Conservation (phyloP, 2,113 vertebrate genomes). For the Dolichallabes microphthalmus region DNA sequence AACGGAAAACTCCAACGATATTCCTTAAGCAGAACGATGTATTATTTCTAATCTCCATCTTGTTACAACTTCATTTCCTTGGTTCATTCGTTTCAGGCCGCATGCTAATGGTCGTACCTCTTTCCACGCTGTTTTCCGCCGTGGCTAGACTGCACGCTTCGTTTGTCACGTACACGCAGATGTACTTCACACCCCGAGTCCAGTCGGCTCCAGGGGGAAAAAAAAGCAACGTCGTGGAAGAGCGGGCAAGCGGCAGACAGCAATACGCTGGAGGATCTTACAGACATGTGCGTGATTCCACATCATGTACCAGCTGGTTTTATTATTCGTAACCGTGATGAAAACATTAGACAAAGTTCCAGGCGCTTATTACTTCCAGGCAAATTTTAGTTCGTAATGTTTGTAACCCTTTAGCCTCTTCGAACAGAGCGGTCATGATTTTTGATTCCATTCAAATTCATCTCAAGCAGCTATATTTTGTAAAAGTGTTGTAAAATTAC, state of each 20-base stretch:
- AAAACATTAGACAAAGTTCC: background rate
- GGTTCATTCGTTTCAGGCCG: background rate
- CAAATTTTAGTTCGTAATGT: background rate
- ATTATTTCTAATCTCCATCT: background rate
- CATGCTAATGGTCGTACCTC: background rate
- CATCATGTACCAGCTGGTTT: background rate
- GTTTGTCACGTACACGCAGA: background rate
- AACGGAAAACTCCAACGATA: background rate
- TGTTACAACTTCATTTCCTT: background rate
- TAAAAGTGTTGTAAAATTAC: too few relatives aligned
- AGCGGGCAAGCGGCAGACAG: background rate
- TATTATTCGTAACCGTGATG: background rate
- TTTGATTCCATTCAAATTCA: too few relatives aligned
- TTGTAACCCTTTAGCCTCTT: background rate
- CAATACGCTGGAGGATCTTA: background rate
- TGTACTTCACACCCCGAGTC: background rate
- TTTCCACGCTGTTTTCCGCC: background rate
- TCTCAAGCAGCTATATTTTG: too few relatives aligned
- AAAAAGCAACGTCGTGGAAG: background rate
- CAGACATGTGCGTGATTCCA: background rate
- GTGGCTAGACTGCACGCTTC: background rate
- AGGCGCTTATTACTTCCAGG: background rate
- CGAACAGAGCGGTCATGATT: too few relatives aligned
- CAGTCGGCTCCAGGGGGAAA: too few relatives aligned
- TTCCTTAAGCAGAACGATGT: background rate